phyloP scores from a whole-genome alignment of 2,797 vertebrate genomes.

The Vipera ursinii region DNA sequence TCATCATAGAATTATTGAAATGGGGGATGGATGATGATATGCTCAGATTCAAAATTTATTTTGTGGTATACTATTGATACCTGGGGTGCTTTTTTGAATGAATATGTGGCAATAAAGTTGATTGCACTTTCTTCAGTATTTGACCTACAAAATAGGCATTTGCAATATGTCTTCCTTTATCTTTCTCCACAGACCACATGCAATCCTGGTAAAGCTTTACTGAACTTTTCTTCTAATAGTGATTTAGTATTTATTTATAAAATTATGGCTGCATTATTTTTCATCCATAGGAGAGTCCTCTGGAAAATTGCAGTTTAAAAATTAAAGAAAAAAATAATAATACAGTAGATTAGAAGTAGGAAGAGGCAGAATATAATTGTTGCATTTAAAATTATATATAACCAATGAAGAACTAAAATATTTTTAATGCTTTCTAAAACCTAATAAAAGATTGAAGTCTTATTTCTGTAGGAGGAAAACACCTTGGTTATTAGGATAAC shows the following conservation, averaged over 20 bases:
- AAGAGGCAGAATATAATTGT: not conserved
- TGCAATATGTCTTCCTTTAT: not conserved
- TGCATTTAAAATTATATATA: not conserved
- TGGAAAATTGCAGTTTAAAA: not conserved
- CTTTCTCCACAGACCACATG: not conserved
- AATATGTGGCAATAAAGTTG: not conserved
- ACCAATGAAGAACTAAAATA: not conserved
- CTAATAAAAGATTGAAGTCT: not conserved
- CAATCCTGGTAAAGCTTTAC: constrained; percentile 73
- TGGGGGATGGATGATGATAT: not conserved
- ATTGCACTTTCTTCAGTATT: not conserved
- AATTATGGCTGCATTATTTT: not conserved
- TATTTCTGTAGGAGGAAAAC: not conserved
- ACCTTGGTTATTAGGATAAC: not conserved
- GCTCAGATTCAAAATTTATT: not conserved
- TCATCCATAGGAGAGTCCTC: not conserved
- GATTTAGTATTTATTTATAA: not conserved
- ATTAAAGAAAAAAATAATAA: not conserved
- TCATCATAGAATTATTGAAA: not conserved
- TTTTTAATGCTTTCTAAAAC: not conserved
- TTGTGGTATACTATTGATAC: not conserved
- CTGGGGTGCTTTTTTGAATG: not conserved
- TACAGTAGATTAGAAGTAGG: not conserved
- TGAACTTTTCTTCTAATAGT: constrained; percentile 75
- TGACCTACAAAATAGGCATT: not conserved